Percentiles rank a stretch among this genome's conserved stretches.
These are phyloP conservation scores for Ceuthmochares aereus DNA, from an alignment of 2,113 vertebrate species.

Conservation along the genomic window DNA sequence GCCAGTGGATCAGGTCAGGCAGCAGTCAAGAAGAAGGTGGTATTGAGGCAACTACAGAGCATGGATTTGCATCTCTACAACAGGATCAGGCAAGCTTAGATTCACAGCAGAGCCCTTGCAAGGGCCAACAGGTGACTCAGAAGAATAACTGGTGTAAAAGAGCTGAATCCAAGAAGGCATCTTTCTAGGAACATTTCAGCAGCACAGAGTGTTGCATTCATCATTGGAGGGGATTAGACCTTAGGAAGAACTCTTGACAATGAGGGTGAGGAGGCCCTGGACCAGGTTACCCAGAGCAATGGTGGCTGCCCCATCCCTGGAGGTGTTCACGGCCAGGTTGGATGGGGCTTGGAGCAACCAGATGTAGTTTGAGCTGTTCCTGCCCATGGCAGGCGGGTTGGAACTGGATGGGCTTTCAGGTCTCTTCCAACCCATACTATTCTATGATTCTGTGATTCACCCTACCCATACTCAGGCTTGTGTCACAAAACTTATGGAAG, in stretches of 20 bases:
- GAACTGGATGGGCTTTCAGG: no score
- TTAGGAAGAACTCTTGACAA: no score
- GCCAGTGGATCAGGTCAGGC: not conserved
- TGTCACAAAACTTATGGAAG: not conserved
- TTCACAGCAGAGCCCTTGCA: not conserved
- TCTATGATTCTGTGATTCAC: not conserved
- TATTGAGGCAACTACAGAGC: rapidly evolving
- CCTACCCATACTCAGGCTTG: not conserved
- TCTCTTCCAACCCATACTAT: no score
- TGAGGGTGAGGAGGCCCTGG: no score
- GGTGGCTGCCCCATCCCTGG: no score
- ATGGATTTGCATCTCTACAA: not conserved
- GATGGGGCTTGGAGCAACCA: no score
- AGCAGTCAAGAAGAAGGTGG: not conserved
- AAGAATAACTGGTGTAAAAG: not conserved
- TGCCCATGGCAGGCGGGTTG: no score
- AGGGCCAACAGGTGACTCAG: not conserved
- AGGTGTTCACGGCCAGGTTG: no score
- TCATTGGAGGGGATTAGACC: not conserved
- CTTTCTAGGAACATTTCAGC: not conserved
- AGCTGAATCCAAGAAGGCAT: not conserved
- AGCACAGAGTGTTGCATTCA: not conserved
- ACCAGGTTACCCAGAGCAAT: no score
- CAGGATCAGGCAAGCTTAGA: not conserved
- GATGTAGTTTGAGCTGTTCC: no score